Evolutionary conservation across 2,113 vertebrate species (phyloP).

Genomic region (Hippocampus guttulatus): DNA sequence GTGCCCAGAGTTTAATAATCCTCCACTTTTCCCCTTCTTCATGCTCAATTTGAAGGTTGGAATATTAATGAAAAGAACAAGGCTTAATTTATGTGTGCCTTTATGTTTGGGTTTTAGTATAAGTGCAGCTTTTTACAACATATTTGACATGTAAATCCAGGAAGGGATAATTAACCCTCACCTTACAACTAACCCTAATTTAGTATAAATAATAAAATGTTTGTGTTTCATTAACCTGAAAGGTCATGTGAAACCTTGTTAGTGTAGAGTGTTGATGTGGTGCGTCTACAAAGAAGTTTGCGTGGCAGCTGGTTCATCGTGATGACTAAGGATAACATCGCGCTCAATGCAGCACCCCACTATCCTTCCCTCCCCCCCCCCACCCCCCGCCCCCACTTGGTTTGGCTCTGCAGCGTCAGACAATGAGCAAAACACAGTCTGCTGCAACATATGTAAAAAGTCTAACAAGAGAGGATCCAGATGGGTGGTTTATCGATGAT

Average conservation of each 20-base stretch:
- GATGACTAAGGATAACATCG: neutral
- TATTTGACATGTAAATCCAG: constrained; percentile 24
- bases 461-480: too few relatives aligned
- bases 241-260: constrained; percentile 34
- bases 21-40: constrained; percentile 9
- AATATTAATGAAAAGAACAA: constrained; percentile 19
- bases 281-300: constrained; percentile 14
- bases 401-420: neutral
- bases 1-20: constrained; percentile 14
- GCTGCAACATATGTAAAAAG: too few relatives aligned
- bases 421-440: neutral
- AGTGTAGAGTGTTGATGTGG: constrained; percentile 17
- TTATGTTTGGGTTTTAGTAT: neutral
- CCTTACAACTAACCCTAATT: constrained; percentile 39
- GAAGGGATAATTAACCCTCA: constrained; percentile 34
- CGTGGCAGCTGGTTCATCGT: constrained; percentile 26
- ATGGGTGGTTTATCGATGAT: too few relatives aligned
- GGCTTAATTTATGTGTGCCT: constrained; percentile 28
- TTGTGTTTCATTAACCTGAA: constrained; percentile 41
- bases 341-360: neutral
- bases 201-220: constrained; percentile 46
- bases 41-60: constrained; percentile 20
- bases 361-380: too few relatives aligned
- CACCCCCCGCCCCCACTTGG: neutral
- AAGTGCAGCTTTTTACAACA: constrained; percentile 12